Percentiles rank a stretch among this genome's conserved stretches.
Evolutionary conservation across 2,888 invertebrate genomes (phyloP).

Genomic region (Venustoraphidia nigricollis): DNA sequence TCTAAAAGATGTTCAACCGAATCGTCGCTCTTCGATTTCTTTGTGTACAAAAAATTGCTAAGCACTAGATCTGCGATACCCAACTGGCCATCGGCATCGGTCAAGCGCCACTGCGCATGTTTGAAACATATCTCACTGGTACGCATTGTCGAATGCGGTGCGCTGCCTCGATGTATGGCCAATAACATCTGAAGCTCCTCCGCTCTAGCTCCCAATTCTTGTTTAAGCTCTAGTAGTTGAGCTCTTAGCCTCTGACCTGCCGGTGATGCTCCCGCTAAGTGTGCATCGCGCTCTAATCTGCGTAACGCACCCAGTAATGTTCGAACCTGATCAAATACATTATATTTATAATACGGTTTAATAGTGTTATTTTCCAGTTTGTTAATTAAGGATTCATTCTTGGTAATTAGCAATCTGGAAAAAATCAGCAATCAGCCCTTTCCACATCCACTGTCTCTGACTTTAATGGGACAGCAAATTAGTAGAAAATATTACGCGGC

Average conservation of each 20-base stretch:
- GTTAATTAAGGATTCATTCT: neutral
- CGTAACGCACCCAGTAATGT: conserved; percentile 68
- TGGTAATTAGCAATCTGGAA: neutral
- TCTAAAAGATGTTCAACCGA: conserved; percentile 95
- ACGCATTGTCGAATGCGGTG: conserved; percentile 62
- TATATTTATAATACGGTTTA: conserved; percentile 1
- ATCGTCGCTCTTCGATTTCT: conserved; percentile 91
- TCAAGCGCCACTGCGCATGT: conserved; percentile 94
- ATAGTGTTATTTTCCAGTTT: neutral
- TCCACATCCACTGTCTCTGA: no score
- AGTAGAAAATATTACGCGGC: no score
- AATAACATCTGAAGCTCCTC: conserved; percentile 74
- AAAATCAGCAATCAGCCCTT: no score
- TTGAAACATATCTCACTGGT: conserved; percentile 95
- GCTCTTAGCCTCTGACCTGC: conserved; percentile 47
- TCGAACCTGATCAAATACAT: conserved; percentile 26
- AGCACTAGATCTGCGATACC: conserved; percentile 93
- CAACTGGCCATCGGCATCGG: conserved; percentile 94
- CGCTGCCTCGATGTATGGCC: conserved; percentile 49
- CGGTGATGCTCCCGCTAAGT: conserved; percentile 66
- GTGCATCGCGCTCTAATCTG: conserved; percentile 77
- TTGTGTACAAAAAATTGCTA: conserved; percentile 93
- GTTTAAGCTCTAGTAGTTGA: conserved; percentile 49
- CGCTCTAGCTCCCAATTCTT: conserved; percentile 68
- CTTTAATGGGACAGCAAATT: no score